Evolutionary conservation across 2,113 vertebrate genomes (phyloP).

Genomic region (Mobula hypostoma): DNA sequence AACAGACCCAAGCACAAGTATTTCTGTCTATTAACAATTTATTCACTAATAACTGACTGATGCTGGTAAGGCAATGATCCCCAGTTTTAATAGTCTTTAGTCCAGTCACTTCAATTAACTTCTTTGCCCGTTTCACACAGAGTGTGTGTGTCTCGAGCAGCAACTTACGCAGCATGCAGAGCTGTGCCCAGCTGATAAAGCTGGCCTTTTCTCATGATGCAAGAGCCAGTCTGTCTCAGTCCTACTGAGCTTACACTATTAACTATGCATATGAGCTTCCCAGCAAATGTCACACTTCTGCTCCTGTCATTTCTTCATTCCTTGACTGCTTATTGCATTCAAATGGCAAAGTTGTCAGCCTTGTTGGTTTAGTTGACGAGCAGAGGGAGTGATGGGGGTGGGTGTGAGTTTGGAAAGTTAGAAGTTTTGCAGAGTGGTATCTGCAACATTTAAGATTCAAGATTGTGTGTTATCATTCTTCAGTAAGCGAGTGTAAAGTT

Average conservation of each 20-base stretch:
- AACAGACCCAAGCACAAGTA: not conserved
- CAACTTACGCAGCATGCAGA: constrained; percentile 47
- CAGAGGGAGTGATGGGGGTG: not conserved
- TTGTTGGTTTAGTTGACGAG: not conserved
- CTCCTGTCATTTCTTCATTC: constrained; percentile 27
- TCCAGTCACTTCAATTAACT: constrained; percentile 31
- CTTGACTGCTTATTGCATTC: constrained; percentile 18
- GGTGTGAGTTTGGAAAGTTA: not conserved
- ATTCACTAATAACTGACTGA: constrained; percentile 6
- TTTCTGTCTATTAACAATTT: not conserved
- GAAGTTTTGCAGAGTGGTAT: not conserved
- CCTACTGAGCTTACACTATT: constrained; percentile 57
- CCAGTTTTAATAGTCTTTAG: not conserved
- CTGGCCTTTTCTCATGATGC: constrained; percentile 46
- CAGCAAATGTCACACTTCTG: constrained; percentile 36
- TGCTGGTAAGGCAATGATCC: not conserved
- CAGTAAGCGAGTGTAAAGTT: no score
- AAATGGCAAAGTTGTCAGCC: not conserved
- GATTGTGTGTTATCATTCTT: no score
- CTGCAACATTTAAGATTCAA: no score
- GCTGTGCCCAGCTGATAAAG: constrained; percentile 68
- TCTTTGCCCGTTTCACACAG: constrained; percentile 21
- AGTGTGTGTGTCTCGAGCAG: constrained; percentile 25
- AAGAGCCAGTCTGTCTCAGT: constrained; percentile 73
- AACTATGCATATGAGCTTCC: constrained; percentile 34